phyloP scores from a whole-genome alignment of 2,113 vertebrate species.

The Otocyon megalotis region DNA sequence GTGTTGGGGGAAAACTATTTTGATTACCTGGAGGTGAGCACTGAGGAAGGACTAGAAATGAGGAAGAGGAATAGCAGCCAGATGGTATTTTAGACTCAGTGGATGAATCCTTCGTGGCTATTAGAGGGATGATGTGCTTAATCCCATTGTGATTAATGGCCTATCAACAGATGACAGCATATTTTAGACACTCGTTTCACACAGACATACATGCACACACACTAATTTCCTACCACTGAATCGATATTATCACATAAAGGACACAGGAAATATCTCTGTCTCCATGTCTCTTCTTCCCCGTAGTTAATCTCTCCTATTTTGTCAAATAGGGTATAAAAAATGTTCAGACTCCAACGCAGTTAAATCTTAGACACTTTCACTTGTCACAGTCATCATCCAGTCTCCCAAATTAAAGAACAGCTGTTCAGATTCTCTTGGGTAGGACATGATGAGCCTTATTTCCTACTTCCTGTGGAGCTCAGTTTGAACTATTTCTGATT shows the following conservation, averaged over 20 bases:
- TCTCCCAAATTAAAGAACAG: conserved; percentile 75
- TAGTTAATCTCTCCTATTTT: conserved; percentile 31
- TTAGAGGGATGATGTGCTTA: neutral
- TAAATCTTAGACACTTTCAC: conserved; percentile 38
- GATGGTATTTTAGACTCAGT: neutral
- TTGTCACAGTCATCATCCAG: conserved; percentile 56
- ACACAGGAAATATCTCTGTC: neutral
- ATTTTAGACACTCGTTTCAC: neutral
- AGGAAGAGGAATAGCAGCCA: neutral
- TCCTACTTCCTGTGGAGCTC: conserved; percentile 66
- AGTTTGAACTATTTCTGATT: conserved; percentile 75
- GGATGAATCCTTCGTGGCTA: neutral
- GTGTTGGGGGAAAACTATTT: conserved; percentile 17
- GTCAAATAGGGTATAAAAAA: conserved; percentile 35
- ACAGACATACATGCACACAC: neutral
- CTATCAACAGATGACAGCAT: neutral
- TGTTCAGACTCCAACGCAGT: conserved; percentile 22
- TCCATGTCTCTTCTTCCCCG: neutral
- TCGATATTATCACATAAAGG: neutral
- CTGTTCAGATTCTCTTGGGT: conserved; percentile 65
- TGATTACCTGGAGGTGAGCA: neutral
- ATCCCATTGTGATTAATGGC: neutral
- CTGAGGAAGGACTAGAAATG: conserved; percentile 22
- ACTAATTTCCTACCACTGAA: neutral
- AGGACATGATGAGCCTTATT: conserved; percentile 52